These are phyloP conservation scores for Aphelenchoides avenae DNA, from an alignment of 1,140 invertebrate species.

Conservation along the genomic window DNA sequence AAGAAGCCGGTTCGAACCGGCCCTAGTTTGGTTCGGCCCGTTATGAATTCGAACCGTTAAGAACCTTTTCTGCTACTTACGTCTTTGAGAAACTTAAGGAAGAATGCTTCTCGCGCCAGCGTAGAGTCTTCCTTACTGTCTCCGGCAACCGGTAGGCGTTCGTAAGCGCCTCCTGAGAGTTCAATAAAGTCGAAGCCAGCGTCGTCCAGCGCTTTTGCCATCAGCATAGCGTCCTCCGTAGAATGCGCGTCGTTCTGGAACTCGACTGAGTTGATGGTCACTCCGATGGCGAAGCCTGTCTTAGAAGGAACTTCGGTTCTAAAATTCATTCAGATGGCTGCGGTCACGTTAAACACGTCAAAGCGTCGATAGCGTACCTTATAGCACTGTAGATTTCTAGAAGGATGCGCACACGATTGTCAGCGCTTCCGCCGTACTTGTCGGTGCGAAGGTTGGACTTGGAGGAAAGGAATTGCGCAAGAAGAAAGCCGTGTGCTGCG, in stretches of 20 bases:
- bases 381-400: constrained; percentile 21
- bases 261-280: constrained; percentile 14
- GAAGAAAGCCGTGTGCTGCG: constrained; percentile 13
- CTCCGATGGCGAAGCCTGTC: constrained; percentile 9
- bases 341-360: not conserved
- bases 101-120: too few species aligned
- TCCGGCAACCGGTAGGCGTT: too few species aligned
- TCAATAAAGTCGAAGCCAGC: too few species aligned
- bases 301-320: constrained; percentile 12
- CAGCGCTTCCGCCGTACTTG: constrained; percentile 18
- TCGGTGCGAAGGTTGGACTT: constrained; percentile 16
- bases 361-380: constrained; percentile 2
- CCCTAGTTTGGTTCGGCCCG: too few species aligned
- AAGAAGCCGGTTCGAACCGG: too few species aligned
- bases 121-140: too few species aligned
- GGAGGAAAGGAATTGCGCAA: constrained; percentile 10
- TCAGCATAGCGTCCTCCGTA: too few species aligned
- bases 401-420: constrained; percentile 14
- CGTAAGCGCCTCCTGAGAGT: too few species aligned
- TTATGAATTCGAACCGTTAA: too few species aligned
- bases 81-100: too few species aligned
- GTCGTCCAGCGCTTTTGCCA: too few species aligned
- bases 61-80: too few species aligned
- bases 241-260: constrained; percentile 26
- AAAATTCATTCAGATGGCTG: not conserved